Evolutionary conservation across 2,113 vertebrate genomes (phyloP).

Genomic region (Oenanthe oenanthe): DNA sequence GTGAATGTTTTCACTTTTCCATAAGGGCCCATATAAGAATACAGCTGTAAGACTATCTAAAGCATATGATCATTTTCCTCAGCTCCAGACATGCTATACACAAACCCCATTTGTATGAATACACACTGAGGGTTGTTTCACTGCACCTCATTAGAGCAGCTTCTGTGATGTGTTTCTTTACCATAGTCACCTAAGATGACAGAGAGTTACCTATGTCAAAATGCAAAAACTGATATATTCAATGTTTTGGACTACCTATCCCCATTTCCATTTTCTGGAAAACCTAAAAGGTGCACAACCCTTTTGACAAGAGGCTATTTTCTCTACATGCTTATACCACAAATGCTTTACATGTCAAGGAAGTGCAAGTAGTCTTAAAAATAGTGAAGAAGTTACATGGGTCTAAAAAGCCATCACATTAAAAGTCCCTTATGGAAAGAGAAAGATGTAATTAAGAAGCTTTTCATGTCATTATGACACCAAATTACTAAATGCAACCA

Average conservation of each 20-base stretch:
- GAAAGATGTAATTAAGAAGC: background rate
- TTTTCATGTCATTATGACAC: background rate
- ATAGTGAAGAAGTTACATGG: background rate
- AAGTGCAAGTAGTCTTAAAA: background rate
- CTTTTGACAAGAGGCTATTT: background rate
- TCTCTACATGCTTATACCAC: background rate
- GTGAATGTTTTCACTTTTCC: background rate
- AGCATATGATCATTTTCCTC: background rate
- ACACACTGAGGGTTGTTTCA: background rate
- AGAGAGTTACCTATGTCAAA: background rate
- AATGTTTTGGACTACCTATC: background rate
- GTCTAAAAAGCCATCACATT: background rate
- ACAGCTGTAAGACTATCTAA: background rate
- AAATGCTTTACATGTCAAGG: background rate
- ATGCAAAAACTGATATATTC: background rate
- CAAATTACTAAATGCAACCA: background rate
- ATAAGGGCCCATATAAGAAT: background rate
- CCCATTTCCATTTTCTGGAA: background rate
- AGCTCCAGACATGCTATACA: background rate
- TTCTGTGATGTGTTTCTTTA: background rate
- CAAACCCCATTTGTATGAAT: background rate
- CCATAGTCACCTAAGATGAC: fast-evolving
- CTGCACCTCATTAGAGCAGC: background rate
- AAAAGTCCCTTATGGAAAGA: background rate
- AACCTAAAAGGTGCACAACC: background rate